These are phyloP conservation scores for Glyphotaelius pellucidus DNA, from an alignment of 2,888 invertebrate species.

Conservation along the genomic window DNA sequence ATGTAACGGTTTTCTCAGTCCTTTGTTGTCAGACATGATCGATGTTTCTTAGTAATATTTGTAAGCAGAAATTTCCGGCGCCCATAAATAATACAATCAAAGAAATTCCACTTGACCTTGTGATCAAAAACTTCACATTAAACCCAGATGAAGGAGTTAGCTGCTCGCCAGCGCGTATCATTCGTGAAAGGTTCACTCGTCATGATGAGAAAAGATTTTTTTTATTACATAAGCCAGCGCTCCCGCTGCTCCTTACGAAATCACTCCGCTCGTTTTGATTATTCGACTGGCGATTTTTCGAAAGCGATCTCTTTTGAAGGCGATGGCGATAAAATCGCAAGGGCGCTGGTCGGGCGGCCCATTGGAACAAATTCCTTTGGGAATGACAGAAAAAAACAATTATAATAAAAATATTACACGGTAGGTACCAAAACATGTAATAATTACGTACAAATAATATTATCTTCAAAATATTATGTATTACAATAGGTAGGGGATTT, in stretches of 20 bases:
- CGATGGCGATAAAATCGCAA: slow-evolving; percentile 15
- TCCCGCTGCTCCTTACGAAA: slow-evolving; percentile 11
- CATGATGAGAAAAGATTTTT: neutral
- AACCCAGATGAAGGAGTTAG: neutral
- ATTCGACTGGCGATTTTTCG: slow-evolving; percentile 24
- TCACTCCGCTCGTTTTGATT: neutral
- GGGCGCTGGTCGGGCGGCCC: neutral
- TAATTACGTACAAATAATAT: too few species aligned
- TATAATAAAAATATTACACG: too few species aligned
- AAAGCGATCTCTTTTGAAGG: slow-evolving; percentile 21
- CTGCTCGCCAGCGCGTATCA: neutral
- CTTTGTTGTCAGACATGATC: too few species aligned
- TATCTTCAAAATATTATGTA: too few species aligned
- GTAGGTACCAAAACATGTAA: too few species aligned
- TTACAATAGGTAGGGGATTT: too few species aligned
- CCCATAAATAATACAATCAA: neutral
- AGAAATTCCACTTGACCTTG: neutral
- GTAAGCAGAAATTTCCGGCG: neutral
- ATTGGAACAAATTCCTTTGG: neutral
- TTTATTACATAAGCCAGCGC: neutral
- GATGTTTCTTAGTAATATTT: too few species aligned
- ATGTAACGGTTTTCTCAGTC: too few species aligned
- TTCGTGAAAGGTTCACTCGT: neutral
- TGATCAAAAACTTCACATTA: neutral
- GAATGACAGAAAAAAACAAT: too few species aligned